Conservation (phyloP, 1,140 invertebrate genomes). For the Pentalonia nigronervosa region DNA sequence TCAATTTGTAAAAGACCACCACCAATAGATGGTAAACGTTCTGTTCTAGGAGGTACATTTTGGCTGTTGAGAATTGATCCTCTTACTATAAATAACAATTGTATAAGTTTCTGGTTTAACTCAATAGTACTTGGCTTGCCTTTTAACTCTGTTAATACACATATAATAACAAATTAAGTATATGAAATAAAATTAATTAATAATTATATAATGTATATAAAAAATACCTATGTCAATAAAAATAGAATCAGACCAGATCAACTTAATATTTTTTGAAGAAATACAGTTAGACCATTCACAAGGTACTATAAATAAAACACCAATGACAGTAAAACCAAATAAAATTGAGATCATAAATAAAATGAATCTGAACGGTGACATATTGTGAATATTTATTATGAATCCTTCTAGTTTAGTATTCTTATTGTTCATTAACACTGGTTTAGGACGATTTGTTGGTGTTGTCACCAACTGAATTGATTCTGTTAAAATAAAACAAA, state of each 20-base stretch:
- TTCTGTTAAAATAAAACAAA: slow-evolving; percentile 12
- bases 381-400: slow-evolving; percentile 11
- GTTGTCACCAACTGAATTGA: slow-evolving; percentile 22
- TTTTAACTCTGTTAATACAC: slow-evolving; percentile 17
- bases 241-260: not conserved
- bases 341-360: slow-evolving; percentile 21
- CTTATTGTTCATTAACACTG: not conserved
- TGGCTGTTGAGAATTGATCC: slow-evolving; percentile 49
- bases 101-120: slow-evolving; percentile 19
- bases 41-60: slow-evolving; percentile 51
- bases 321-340: slow-evolving; percentile 6
- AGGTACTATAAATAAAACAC: slow-evolving; percentile 23
- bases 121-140: slow-evolving; percentile 37
- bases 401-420: not conserved
- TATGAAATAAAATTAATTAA: not conserved
- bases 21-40: slow-evolving; percentile 36
- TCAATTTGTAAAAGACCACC: slow-evolving; percentile 48
- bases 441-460: slow-evolving; percentile 6
- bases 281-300: slow-evolving; percentile 32
- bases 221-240: slow-evolving; percentile 44
- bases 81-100: slow-evolving; percentile 32
- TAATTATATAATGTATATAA: not conserved
- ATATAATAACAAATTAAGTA: not conserved
- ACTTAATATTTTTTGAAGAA: not conserved
- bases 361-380: slow-evolving; percentile 13